Base-by-base conservation (phyloP, 2,113 vertebrate species). In the Elephas maximus region DNA sequence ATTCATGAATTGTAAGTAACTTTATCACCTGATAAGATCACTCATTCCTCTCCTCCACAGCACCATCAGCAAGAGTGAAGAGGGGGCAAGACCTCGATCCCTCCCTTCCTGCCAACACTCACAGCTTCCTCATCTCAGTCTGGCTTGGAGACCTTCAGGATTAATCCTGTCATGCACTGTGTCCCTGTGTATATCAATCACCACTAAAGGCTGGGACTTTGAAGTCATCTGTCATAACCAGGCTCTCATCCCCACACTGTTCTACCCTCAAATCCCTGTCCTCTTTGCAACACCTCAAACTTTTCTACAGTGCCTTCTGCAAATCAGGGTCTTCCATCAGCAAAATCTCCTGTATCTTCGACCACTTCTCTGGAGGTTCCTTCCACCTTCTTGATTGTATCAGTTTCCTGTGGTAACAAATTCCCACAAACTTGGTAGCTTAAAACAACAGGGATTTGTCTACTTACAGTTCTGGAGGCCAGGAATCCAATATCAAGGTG, bases 11-110 rank as follows among this genome's bases (percentile, higher is more conserved):
- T 82, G 37, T 8, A 84, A 84, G 65, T 85, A 26, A 18, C 41
- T 41, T 48, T 17, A n/a, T 24, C 93, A 90, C 60, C 76, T 73
- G 17, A 24, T 37, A 74, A 74, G 28, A 69, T n/a, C 9, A 24
- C 30, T 17, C 24, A 95, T 87, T 76, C 41, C 24, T 93, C 87
- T 86, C 28, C 84, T 83, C 86, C 37, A 79, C 18, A 63, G n/a
- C n/a, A 18, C 74, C 24, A n/a, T 79, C 21, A 18, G 62, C 63
- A 67, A 53, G 17, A 62, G 10, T 48, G 28, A 93, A 45, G n/a
- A 63, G 23, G 10, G 28, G 17, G 26, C 33, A 86, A 71, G n/a
- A 63, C 5, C 33, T 77, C 17, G 14, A 53, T 79, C 48, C 77
- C 28, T 53, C 48, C 30, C 65, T 65, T 28, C 37, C 26, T 65